Evolutionary conservation across 2,797 vertebrate species (phyloP).

Genomic region (Sandelia bainsii): DNA sequence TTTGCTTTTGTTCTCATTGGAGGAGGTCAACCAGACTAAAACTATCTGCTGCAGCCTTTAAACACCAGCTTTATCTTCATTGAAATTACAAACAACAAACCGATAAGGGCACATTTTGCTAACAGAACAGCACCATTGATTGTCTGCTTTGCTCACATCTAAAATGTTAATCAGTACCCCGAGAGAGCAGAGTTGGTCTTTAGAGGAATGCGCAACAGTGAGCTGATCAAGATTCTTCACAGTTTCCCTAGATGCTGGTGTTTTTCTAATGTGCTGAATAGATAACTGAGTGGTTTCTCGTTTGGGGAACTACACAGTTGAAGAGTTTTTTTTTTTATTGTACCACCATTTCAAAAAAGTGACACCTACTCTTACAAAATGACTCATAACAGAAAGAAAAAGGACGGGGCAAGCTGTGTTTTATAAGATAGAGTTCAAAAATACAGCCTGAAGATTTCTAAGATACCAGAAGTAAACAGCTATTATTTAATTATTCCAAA

Average conservation of each 20-base stretch:
- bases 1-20: constrained; percentile 45
- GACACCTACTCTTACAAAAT: constrained; percentile 15
- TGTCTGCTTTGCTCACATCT: constrained; percentile 49
- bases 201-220: constrained; percentile 46
- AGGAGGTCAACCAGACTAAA: constrained; percentile 41
- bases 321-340: constrained; percentile 10
- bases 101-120: constrained; percentile 38
- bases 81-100: constrained; percentile 58
- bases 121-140: constrained; percentile 47
- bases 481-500: not conserved
- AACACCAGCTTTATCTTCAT: constrained; percentile 43
- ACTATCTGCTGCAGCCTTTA: constrained; percentile 25
- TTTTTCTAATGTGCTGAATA: constrained; percentile 22
- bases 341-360: constrained; percentile 10
- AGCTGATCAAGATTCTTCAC: constrained; percentile 34
- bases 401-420: not conserved
- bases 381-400: not conserved
- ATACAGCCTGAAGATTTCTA: not conserved
- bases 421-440: not conserved
- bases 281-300: constrained; percentile 30
- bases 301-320: constrained; percentile 21
- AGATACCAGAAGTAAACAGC: not conserved
- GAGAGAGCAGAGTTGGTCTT: constrained; percentile 36
- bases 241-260: not conserved
- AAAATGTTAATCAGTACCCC: constrained; percentile 71